Evolutionary conservation across 2,113 vertebrate genomes (phyloP), one percentile per base, ranked within the genome.

Genomic region (Benitochromis conjunctus): DNA sequence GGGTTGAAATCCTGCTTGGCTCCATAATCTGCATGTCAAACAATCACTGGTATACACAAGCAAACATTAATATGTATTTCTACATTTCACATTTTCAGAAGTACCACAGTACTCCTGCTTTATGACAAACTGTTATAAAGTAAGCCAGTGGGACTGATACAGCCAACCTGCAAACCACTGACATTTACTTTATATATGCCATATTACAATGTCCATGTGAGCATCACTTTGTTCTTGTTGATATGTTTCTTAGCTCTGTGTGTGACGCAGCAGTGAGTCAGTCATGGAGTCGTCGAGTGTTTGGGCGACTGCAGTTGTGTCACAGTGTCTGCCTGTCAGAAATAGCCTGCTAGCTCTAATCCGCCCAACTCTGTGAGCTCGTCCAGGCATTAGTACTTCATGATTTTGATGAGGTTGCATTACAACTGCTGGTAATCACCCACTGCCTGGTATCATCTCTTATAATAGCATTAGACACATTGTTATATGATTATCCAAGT

Each of bases 381-480:
- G 74, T 64, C 80, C 81, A 36, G 69, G 80, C 86, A 38, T 93
- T 79, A 86, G 74, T 46, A 48, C 85, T 60, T 66, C 56, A 79
- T 84, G 82, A 82, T 83, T 88, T 53, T 94, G 90, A 92, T 77
- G 92, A 84, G 82, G 82, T 54, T 79, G 85, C 74, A 41, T 80
- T 85, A 81, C 57, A 81, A 78, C 38, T 79, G 77, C 91, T 92
- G 80, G 84, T 92, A 89, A 94, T 93, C 90, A 91, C 84, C 87
- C 86, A 84, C 91, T 80, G 91, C 83, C 81, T 66, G 77, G 43
- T 88, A 81, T 92, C 89, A 88, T 92, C 89, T 84, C 81, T 60
- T 64, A 60, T 94, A 93, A 94, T 90, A 90, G 87, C 85, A 91
- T 94, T 92, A 92, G 53, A 53, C 83, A 82, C 79, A 88, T 88